A percentile compares a stretch with the other conserved stretches of the same genome.
phyloP scores from a whole-genome alignment of 1,140 invertebrate species.

The Panagrolaimus sp. region DNA sequence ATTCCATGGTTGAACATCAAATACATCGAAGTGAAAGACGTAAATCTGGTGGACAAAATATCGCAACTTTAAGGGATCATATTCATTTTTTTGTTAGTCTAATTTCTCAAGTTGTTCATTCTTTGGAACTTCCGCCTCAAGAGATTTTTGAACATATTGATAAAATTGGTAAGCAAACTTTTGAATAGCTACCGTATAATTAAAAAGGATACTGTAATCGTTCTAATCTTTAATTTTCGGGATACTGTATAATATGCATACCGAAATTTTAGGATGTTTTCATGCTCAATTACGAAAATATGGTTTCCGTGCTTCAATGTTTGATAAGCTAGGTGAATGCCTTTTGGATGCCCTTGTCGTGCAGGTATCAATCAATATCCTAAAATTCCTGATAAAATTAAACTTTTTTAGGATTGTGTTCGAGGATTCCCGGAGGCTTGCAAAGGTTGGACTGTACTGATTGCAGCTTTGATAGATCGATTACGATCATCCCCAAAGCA shows the following conservation, averaged over 20 bases:
- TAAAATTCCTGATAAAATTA: neutral
- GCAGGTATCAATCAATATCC: slow-evolving; percentile 12
- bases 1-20: slow-evolving; percentile 45
- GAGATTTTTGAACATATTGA: slow-evolving; percentile 54
- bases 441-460: slow-evolving; percentile 46
- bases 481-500: slow-evolving; percentile 46
- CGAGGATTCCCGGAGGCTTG: slow-evolving; percentile 50
- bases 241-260: neutral
- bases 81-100: slow-evolving; percentile 57
- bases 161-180: slow-evolving; percentile 41
- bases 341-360: slow-evolving; percentile 49
- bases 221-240: neutral
- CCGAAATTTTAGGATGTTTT: slow-evolving; percentile 40
- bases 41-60: slow-evolving; percentile 31
- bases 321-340: slow-evolving; percentile 50
- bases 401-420: slow-evolving; percentile 41
- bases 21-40: slow-evolving; percentile 32
- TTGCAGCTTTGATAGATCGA: slow-evolving; percentile 52
- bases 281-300: slow-evolving; percentile 43
- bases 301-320: slow-evolving; percentile 48
- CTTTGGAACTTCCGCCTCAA: slow-evolving; percentile 40
- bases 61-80: slow-evolving; percentile 51
- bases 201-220: neutral
- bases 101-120: slow-evolving; percentile 45
- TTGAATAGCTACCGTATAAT: neutral